Base-by-base conservation (phyloP, 2,797 vertebrate species). In the Phataginus tetradactyla region DNA sequence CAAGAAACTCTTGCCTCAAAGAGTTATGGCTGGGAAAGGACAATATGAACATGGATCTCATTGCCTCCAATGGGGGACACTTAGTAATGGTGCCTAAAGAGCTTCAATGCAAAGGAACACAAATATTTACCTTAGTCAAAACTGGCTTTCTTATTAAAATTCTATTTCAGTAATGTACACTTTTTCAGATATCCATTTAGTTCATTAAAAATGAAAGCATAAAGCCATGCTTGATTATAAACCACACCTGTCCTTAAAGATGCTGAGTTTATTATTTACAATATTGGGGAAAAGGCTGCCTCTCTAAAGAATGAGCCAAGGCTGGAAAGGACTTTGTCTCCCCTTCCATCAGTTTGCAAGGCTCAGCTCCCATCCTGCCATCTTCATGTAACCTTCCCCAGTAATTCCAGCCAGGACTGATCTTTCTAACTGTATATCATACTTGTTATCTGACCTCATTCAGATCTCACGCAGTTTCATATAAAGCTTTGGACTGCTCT, bases 1-100 rank as follows among this genome's bases (percentile, higher is more conserved):
- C 96, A 96, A 85, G 87, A 83, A 93, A 55, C 90, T 83, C 85
- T 87, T 59, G 86, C 89, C 90, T 92, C 96, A 68, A 71, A 97
- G 95, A 96, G n/a, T 93, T 96, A 96, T 0, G 63, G 72, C 94
- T 32, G 55, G 27, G 69, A 92, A 93, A 96, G 68, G 90, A 93
- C 55, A 91, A 29, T 4, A 39, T 3, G 74, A 55, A 59, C 51
- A 7, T 8, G 49, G 89, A 55, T 64, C 77, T 57, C 79, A 5
- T 2, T 1, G 61, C 69, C 68, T 91, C 25, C 12, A 49, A 57
- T 0, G 27, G n/a, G 61, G 57, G 78, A 32, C 55, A 3, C 14
- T 93, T 74, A 27, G 13, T 37, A 23, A 49, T 15, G 27, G 18
- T 11, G 18, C 63, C n/a, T 27, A 29, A n/a, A 68, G 34, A 80